Base-by-base conservation (phyloP, 2,888 invertebrate species). In the Hoplodrina ambigua region DNA sequence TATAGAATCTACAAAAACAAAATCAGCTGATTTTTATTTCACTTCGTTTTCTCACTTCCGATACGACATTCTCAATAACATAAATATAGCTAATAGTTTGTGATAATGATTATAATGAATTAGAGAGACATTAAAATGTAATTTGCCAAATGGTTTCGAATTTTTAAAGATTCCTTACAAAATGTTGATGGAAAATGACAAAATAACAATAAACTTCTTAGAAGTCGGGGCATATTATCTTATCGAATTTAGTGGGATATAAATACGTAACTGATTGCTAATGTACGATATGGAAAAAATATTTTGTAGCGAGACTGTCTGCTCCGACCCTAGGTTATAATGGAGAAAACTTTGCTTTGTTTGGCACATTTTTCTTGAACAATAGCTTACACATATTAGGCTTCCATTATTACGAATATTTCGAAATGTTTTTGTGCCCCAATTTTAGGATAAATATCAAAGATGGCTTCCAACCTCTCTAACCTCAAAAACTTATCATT, bases 381-480 rank as follows among this genome's bases (percentile, higher is more conserved):
- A 81, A 78, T 72, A 5, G 19, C 10, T 60, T 63, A 58, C 20
- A 46, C 19, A 30, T 58, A 61, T 57, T 56, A 69, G 46, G 20
- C 64, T 62, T 71, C 54, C 56, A 15, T 50, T 41, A 25, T 50
- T 19, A 19, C 4, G 17, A 20, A 49, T 41, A 58, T 49, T 52
- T 75, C 19, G 49, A 15, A 41, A 53, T 41, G 30, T 52, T n/a
- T 19, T 7, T 53, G 56, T 52, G 53, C 65, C 3, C 58, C 19
- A 25, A 59, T 33, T 73, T 49, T 58, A 63, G 50, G 13, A 54
- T 54, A 76, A 54, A 78, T 50, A 57, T 78, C 57, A 56, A 78
- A 66, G 37, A 46, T 64, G 70, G 76, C 78, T 78, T 78, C 78
- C 80, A 80, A 50, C 64, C 10, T 66, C 30, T 49, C 17, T 33